These are phyloP conservation scores for Zele albiditarsus DNA, from an alignment of 2,888 invertebrate species.

Conservation along the genomic window DNA sequence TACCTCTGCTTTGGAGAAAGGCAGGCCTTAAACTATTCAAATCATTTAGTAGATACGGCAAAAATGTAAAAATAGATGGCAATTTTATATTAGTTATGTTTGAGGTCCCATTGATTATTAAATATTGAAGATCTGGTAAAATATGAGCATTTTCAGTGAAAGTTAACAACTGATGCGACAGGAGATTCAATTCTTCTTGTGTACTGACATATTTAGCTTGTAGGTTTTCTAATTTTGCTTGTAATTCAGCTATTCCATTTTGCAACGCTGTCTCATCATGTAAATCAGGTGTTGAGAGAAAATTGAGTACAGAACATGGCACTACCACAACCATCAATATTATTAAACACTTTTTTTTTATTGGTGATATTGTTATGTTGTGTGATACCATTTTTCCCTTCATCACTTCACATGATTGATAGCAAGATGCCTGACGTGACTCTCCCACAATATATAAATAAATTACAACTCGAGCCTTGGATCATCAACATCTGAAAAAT, in stretches of 20 bases:
- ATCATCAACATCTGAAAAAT: background rate
- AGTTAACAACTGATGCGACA: slow-evolving; percentile 78
- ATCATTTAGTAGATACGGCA: slow-evolving; percentile 89
- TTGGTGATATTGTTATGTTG: slow-evolving; percentile 62
- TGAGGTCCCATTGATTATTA: slow-evolving; percentile 71
- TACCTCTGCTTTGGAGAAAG: slow-evolving; percentile 83
- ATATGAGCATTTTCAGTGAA: slow-evolving; percentile 65
- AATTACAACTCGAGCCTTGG: background rate
- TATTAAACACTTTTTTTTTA: slow-evolving; percentile 64
- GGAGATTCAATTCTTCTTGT: slow-evolving; percentile 83
- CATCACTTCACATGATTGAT: slow-evolving; percentile 21
- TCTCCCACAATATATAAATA: background rate
- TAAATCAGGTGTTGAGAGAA: slow-evolving; percentile 63
- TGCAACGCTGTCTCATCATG: slow-evolving; percentile 64
- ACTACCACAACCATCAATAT: slow-evolving; percentile 62
- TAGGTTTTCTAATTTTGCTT: slow-evolving; percentile 84
- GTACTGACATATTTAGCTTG: slow-evolving; percentile 85
- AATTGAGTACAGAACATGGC: slow-evolving; percentile 65
- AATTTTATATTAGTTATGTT: slow-evolving; percentile 76
- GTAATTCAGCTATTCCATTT: slow-evolving; percentile 81
- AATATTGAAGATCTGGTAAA: slow-evolving; percentile 66
- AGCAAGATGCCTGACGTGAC: background rate
- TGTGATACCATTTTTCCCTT: slow-evolving; percentile 59
- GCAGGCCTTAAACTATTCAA: slow-evolving; percentile 85
- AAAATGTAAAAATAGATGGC: slow-evolving; percentile 88